Evolutionary conservation across 1,140 invertebrate species (phyloP).

Genomic region (Drosophila lowei): DNA sequence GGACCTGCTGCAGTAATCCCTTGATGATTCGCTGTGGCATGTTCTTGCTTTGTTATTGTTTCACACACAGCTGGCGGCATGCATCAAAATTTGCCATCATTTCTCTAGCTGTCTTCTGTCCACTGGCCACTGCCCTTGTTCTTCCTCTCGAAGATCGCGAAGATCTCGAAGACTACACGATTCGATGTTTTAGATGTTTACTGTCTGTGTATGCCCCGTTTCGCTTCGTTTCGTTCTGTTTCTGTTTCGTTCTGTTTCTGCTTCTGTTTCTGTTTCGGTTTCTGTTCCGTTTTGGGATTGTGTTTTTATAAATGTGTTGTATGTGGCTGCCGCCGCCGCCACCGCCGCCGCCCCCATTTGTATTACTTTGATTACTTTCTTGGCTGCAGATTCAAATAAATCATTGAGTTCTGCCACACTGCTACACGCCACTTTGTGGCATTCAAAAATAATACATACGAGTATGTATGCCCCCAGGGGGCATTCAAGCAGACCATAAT

Average conservation of each 20-base stretch:
- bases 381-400: slow-evolving; percentile 53
- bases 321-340: background rate
- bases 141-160: slow-evolving; percentile 13
- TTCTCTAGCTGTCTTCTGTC: slow-evolving; percentile 48
- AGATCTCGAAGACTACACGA: background rate
- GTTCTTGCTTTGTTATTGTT: slow-evolving; percentile 20
- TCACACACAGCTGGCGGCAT: slow-evolving; percentile 66
- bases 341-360: slow-evolving; percentile 31
- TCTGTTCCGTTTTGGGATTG: slow-evolving; percentile 17
- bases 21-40: background rate
- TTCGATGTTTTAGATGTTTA: slow-evolving; percentile 19
- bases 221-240: background rate
- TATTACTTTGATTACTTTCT: slow-evolving; percentile 66
- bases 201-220: slow-evolving; percentile 26
- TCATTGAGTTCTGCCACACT: slow-evolving; percentile 54
- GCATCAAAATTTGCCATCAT: slow-evolving; percentile 76
- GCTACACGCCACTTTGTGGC: slow-evolving; percentile 11
- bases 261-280: slow-evolving; percentile 24
- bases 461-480: slow-evolving; percentile 20
- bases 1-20: too few relatives aligned
- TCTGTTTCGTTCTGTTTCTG: background rate
- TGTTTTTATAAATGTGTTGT: slow-evolving; percentile 43
- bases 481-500: slow-evolving; percentile 28
- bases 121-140: slow-evolving; percentile 49
- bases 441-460: slow-evolving; percentile 39